Base-by-base conservation (phyloP, 2,797 vertebrate species). In the Sebastes vulpes region DNA sequence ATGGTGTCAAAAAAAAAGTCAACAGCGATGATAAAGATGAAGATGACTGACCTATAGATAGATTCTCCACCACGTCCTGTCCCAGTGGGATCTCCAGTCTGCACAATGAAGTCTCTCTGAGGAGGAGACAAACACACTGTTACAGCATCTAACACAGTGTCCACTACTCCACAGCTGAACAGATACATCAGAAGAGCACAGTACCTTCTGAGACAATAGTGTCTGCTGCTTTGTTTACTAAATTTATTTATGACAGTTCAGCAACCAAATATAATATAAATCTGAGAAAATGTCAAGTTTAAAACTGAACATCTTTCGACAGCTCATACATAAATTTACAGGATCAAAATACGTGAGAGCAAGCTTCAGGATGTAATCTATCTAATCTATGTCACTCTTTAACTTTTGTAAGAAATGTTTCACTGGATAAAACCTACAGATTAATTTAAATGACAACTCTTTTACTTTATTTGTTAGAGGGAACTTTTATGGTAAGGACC, bases 41-140 rank as follows among this genome's bases (percentile, higher is more conserved):
- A 54, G 75, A 85, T 25, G 63, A 87, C 97, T 94, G 79, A 99
- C 98, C 98, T 95, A 92, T 97, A 99, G 68, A 99, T 66, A 6
- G 98, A 99, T 83, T 98, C 98, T 72, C 98, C 98, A 83, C 98
- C 98, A 59, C 98, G 96, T 4, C 98, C 98, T 14, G 97, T 98
- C 26, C 98, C 98, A 23, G 96, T 97, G 48, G 98, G 98, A 82
- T 99, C 98, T 50, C 98, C 98, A 2, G 97, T 98, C 91, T 99
- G 98, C 82, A 99, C 89, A 71, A 99, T 97, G 91, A 99, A 99
- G 89, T 98, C 97, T 90, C 97, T 98, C 98, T 99, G 81, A 61
- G 85, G 67, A 73, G 25, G 11, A 85, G 6, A 77, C 4, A 76
- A 18, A 59, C 3, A 60, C 11, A 35, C 1, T 42, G 23, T 50